These are phyloP conservation scores for Aelia acuminata DNA, from an alignment of 2,888 invertebrate genomes.

Conservation along the genomic window DNA sequence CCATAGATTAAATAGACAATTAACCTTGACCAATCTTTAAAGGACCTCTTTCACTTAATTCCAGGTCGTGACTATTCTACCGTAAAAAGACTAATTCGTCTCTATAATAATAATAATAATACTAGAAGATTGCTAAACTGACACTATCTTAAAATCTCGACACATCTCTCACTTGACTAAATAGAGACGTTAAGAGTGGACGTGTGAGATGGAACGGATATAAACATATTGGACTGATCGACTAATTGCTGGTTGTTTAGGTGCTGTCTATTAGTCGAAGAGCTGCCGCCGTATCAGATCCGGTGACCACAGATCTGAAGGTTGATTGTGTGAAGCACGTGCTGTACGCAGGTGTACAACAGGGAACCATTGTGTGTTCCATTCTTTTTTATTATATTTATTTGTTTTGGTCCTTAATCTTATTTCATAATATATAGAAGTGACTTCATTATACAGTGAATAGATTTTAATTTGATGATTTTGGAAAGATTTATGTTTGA, in stretches of 20 bases:
- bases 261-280: slow-evolving; percentile 16
- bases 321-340: neutral
- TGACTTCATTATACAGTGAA: neutral
- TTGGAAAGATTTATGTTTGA: no score
- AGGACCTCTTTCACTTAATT: neutral
- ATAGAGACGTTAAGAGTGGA: neutral
- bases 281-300: neutral
- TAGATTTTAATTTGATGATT: no score
- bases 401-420: neutral
- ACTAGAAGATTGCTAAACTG: neutral
- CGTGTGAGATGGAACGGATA: slow-evolving; percentile 5
- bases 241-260: slow-evolving; percentile 25
- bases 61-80: neutral
- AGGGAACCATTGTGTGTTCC: neutral
- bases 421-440: neutral
- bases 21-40: neutral
- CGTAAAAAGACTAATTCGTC: neutral
- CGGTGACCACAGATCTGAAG: neutral
- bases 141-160: neutral
- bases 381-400: neutral
- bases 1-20: neutral
- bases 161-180: neutral
- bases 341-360: neutral
- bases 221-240: neutral
- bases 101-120: neutral